These are phyloP conservation scores for Trachymyrmex septentrionalis DNA, from an alignment of 1,140 invertebrate genomes.

Conservation along the genomic window DNA sequence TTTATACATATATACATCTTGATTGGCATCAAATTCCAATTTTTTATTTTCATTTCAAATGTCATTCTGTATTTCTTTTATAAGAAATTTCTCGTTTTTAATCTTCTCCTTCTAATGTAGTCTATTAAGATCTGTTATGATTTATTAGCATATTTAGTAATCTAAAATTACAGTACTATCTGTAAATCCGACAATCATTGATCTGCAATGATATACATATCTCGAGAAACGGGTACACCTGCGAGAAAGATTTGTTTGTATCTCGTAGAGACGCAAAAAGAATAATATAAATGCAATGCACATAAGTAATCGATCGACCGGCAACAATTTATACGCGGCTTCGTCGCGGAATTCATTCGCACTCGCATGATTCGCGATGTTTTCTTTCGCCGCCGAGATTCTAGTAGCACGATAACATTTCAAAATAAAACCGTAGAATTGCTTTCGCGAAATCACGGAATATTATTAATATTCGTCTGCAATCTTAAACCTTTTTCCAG, in stretches of 20 bases:
- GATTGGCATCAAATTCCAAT: background rate
- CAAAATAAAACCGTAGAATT: background rate
- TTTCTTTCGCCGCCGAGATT: conserved; percentile 21
- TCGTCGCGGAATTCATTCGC: background rate
- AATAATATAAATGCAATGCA: conserved; percentile 16
- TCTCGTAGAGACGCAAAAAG: conserved; percentile 11
- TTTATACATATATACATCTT: background rate
- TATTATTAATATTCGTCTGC: background rate
- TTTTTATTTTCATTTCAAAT: background rate
- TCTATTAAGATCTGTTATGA: conserved; percentile 13
- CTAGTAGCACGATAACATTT: conserved; percentile 17
- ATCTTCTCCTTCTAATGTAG: background rate
- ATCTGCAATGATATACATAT: conserved; percentile 28
- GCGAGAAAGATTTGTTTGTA: conserved; percentile 42
- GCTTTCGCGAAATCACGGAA: background rate
- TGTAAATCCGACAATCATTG: conserved; percentile 13
- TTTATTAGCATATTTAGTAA: conserved; percentile 27
- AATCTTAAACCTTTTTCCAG: no score
- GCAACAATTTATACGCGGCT: conserved; percentile 36
- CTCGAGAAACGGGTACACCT: conserved; percentile 18
- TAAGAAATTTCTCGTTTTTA: background rate
- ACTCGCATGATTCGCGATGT: background rate
- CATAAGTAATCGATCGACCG: conserved; percentile 43
- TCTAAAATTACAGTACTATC: background rate
- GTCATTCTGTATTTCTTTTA: background rate